Evolutionary conservation across 2,797 vertebrate genomes (phyloP).

Genomic region (Nyctibius grandis): DNA sequence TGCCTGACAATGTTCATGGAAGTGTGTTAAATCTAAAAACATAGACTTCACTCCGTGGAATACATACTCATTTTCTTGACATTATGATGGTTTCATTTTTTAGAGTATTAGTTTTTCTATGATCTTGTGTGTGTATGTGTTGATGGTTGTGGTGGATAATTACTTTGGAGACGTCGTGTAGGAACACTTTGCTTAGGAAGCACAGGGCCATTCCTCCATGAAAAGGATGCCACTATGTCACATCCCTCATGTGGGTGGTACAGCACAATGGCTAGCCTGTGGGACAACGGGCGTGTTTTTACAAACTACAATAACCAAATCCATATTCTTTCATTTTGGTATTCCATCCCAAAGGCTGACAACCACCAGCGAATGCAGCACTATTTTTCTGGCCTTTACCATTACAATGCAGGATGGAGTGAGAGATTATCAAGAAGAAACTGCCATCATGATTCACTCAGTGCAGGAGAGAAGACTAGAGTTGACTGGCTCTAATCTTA

Average conservation of each 20-base stretch:
- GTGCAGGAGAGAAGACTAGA: neutral
- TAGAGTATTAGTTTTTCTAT: neutral
- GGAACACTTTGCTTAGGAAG: neutral
- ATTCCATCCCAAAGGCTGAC: neutral
- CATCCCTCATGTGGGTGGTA: neutral
- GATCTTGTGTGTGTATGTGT: neutral
- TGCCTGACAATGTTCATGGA: neutral
- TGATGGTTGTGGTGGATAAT: neutral
- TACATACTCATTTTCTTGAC: neutral
- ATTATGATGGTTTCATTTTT: neutral
- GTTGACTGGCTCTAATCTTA: neutral
- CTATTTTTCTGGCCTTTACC: neutral
- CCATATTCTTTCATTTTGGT: neutral
- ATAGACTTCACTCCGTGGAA: neutral
- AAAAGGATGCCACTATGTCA: neutral
- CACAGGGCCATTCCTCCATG: rapidly evolving
- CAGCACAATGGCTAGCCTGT: neutral
- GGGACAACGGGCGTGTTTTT: neutral
- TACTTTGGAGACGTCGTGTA: neutral
- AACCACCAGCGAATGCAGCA: neutral
- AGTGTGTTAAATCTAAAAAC: neutral
- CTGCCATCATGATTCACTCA: neutral
- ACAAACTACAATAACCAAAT: neutral
- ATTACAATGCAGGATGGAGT: neutral
- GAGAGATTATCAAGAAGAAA: neutral